These are phyloP conservation scores for Lasioglossum zephyrum DNA, from an alignment of 2,888 invertebrate species.

Conservation along the genomic window DNA sequence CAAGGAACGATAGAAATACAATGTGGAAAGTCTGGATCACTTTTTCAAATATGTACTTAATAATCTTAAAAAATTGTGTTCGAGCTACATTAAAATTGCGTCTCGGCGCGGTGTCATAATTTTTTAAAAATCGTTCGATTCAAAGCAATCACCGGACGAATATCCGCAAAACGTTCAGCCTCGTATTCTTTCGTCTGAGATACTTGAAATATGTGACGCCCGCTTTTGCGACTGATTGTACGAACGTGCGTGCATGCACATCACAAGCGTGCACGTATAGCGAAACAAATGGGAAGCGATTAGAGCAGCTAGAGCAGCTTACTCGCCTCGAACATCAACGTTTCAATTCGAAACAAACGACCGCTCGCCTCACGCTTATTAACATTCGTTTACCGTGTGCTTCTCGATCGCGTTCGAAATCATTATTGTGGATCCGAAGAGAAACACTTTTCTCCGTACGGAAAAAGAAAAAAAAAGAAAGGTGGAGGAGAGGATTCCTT, in stretches of 20 bases:
- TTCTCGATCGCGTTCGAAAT: background rate
- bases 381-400: background rate
- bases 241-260: background rate
- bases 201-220: background rate
- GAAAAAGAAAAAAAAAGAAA: background rate
- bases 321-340: background rate
- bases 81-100: background rate
- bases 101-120: background rate
- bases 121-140: background rate
- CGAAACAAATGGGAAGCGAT: slow-evolving; percentile 11
- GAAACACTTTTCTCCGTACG: background rate
- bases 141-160: background rate
- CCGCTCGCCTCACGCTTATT: background rate
- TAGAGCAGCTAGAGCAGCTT: slow-evolving; percentile 7
- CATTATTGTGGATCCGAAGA: background rate
- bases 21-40: background rate
- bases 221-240: background rate
- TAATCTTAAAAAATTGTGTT: background rate
- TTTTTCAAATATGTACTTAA: background rate
- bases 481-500: slow-evolving; percentile 10
- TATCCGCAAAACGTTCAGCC: background rate
- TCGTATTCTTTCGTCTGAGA: background rate
- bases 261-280: background rate
- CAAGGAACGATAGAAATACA: background rate
- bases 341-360: background rate